These are phyloP conservation scores for Cosmia pyralina DNA, from an alignment of 2,888 invertebrate species.

Conservation along the genomic window DNA sequence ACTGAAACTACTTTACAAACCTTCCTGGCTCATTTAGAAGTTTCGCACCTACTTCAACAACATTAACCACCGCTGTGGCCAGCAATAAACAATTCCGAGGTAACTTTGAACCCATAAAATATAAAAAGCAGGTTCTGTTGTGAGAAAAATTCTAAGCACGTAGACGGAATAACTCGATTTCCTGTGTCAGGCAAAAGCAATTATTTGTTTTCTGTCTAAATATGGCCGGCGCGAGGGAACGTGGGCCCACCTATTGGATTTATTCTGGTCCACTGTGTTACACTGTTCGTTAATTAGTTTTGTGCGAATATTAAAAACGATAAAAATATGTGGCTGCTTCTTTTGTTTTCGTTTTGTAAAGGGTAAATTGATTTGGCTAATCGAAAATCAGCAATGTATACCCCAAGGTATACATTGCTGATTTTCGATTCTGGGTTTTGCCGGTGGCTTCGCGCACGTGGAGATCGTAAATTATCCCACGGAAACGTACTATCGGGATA, in stretches of 20 bases:
- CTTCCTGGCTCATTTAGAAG: constrained; percentile 74
- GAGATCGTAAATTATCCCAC: no score
- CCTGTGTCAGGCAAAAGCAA: constrained; percentile 74
- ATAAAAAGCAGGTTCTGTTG: constrained; percentile 51
- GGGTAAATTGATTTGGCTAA: neutral
- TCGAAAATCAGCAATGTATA: no score
- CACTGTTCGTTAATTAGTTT: constrained; percentile 60
- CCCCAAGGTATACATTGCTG: no score
- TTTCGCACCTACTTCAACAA: constrained; percentile 68
- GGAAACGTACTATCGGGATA: no score
- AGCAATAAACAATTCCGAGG: constrained; percentile 57
- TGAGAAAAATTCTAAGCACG: constrained; percentile 70
- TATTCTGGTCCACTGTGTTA: constrained; percentile 63
- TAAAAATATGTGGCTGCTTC: neutral
- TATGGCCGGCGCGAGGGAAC: constrained; percentile 61
- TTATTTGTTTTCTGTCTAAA: constrained; percentile 76
- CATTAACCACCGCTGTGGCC: constrained; percentile 51
- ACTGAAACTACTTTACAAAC: constrained; percentile 66
- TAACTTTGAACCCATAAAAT: constrained; percentile 51
- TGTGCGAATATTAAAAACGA: constrained; percentile 44
- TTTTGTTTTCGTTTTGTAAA: neutral
- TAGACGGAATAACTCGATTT: constrained; percentile 74
- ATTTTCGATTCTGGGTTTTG: neutral
- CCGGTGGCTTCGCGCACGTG: no score
- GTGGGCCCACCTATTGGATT: constrained; percentile 70